Percentiles rank a stretch among this genome's conserved stretches.
Evolutionary conservation across 2,113 vertebrate species (phyloP).

Genomic region (Dascyllus trimaculatus): DNA sequence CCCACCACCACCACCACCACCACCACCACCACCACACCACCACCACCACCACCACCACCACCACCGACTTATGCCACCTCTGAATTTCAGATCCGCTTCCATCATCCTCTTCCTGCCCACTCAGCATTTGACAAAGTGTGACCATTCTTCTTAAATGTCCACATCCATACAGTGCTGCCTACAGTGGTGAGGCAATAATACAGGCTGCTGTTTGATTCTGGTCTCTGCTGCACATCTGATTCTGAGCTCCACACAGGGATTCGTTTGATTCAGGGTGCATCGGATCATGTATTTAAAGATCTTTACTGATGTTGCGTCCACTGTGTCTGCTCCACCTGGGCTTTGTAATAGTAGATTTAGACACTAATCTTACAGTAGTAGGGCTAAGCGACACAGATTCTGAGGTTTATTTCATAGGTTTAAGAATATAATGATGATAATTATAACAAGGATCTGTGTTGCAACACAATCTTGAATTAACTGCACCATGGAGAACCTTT

Average conservation of each 20-base stretch:
- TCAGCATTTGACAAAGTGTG: constrained; percentile 10
- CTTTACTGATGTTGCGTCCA: not conserved
- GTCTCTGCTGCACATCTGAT: not conserved
- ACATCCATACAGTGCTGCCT: not conserved
- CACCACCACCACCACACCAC: no score
- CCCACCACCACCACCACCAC: no score
- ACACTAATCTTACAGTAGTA: constrained; percentile 1
- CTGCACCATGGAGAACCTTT: not conserved
- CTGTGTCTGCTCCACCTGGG: not conserved
- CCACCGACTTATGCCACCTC: not conserved
- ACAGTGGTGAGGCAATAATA: not conserved
- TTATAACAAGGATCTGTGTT: not conserved
- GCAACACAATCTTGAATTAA: not conserved
- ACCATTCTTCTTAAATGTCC: constrained; percentile 1
- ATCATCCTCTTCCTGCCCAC: constrained; percentile 18
- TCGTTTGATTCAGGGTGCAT: not conserved
- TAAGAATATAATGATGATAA: not conserved
- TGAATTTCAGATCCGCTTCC: constrained; percentile 25
- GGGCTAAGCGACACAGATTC: not conserved
- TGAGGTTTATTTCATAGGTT: not conserved
- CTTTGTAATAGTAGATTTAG: constrained; percentile 2
- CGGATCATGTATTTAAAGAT: constrained; percentile 11
- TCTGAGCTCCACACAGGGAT: not conserved
- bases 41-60: no score
- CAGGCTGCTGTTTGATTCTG: constrained; percentile 1